Evolutionary conservation across 2,888 invertebrate genomes (phyloP), one percentile per base, ranked within the genome.

Genomic region (Glaucopsyche alexis): DNA sequence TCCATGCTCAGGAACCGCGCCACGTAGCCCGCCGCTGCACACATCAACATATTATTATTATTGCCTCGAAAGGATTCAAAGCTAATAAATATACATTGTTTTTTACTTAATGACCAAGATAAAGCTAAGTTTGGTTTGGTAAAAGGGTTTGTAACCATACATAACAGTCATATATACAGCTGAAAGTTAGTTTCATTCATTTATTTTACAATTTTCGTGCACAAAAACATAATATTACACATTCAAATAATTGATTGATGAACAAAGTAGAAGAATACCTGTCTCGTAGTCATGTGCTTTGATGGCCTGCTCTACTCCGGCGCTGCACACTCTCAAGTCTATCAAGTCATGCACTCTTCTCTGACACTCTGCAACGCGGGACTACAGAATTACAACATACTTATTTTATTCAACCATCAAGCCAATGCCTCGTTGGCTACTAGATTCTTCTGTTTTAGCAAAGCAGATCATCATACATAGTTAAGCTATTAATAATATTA

Each of bases 211-310:
- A 42, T 42, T 7, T 7, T 42, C 42, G 42, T 8, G 1, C 29
- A 29, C 29, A 29, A 0, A 29, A 29, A 29, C 1, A 29, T 29
- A 29, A 29, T 29, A 29, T 29, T 29, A 29, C 29, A 29, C 29
- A 29, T 42, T 42, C 8, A 42, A 42, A 42, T 42, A 42, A 42
- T 6, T 5, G 42, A 42, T 42, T 42, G 42, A 7, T 49, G 4
- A 2, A 49, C 9, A 50, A 60, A 13, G 13, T 60, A 60, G 29
- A 2, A 60, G 29, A 2, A 14, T 76, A 92, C 93, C 95, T 90
- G 97, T 96, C 88, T 99, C 99, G 90, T 97, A 99, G 86, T 99
- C 98, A 88, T 99, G 98, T 79, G 97, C 97, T 77, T 95, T 95
- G 73, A 99, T 95, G 0, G 99, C 99, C 71, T 97, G 95, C 78